These are phyloP conservation scores for Clistopyga incitator DNA, from an alignment of 2,888 invertebrate genomes.

Conservation along the genomic window DNA sequence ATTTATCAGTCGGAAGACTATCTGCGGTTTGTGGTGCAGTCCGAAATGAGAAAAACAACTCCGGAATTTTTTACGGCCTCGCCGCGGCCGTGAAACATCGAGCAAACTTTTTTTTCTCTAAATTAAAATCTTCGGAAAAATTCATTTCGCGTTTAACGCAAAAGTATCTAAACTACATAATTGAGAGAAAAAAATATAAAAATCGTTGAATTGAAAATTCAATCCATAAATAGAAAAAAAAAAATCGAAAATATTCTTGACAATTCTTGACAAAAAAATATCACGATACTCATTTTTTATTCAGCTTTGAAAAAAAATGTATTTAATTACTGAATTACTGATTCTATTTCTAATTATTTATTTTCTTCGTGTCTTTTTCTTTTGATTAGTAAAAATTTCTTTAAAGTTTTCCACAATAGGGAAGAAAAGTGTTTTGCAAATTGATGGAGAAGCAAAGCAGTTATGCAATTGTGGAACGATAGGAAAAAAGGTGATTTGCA, in stretches of 20 bases:
- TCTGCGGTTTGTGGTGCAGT: slow-evolving; percentile 16
- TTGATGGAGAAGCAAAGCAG: background rate
- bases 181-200: no score
- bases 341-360: no score
- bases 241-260: no score
- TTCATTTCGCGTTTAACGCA: background rate
- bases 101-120: background rate
- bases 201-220: no score
- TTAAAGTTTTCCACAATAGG: background rate
- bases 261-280: no score
- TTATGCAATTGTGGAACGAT: background rate
- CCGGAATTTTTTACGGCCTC: no score
- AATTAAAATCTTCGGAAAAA: background rate
- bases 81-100: background rate
- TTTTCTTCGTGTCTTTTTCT: no score
- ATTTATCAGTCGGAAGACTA: slow-evolving; percentile 13
- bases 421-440: background rate
- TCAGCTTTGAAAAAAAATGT: no score
- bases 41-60: background rate
- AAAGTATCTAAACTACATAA: no score
- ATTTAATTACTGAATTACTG: no score
- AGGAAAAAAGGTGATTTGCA: background rate
- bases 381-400: background rate
- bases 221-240: no score
- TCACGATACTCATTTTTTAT: no score